phyloP scores from a whole-genome alignment of 2,113 vertebrate species.

The Gymnocephalus cernua region DNA sequence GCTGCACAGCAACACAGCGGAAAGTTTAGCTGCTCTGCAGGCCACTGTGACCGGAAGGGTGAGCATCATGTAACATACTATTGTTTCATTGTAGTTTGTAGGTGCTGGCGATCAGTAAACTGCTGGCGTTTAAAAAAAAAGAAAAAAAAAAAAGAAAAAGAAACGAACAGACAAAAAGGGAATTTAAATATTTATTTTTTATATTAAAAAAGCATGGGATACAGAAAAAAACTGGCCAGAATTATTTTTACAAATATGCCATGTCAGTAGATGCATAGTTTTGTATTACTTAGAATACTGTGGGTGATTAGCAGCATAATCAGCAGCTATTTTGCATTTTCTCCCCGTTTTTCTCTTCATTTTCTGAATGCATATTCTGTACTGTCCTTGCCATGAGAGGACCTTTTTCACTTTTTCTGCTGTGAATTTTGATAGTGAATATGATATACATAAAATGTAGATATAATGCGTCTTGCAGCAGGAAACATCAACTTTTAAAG shows the following conservation, averaged over 20 bases:
- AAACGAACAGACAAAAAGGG: background rate
- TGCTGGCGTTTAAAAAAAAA: background rate
- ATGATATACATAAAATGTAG: conserved; percentile 6
- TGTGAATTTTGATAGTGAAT: conserved; percentile 37
- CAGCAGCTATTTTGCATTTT: conserved; percentile 19
- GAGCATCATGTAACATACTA: background rate
- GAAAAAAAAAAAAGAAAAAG: background rate
- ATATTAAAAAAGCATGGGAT: background rate
- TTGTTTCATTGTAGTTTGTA: conserved; percentile 15
- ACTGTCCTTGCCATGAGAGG: conserved; percentile 14
- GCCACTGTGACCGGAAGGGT: background rate
- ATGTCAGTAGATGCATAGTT: background rate
- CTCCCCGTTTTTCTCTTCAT: background rate
- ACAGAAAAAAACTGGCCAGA: background rate
- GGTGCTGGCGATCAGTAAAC: background rate
- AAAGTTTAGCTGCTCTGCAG: conserved; percentile 50
- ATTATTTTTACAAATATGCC: background rate
- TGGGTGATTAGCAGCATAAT: conserved; percentile 26
- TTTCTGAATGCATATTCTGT: conserved; percentile 16
- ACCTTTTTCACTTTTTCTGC: conserved; percentile 19
- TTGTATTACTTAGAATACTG: background rate
- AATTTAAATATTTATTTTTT: background rate
- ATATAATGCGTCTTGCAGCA: background rate
- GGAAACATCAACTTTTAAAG: background rate
- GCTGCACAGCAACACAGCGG: conserved; percentile 54